Base-by-base conservation (phyloP, 2,888 invertebrate species). In the Tiliacea citrago region DNA sequence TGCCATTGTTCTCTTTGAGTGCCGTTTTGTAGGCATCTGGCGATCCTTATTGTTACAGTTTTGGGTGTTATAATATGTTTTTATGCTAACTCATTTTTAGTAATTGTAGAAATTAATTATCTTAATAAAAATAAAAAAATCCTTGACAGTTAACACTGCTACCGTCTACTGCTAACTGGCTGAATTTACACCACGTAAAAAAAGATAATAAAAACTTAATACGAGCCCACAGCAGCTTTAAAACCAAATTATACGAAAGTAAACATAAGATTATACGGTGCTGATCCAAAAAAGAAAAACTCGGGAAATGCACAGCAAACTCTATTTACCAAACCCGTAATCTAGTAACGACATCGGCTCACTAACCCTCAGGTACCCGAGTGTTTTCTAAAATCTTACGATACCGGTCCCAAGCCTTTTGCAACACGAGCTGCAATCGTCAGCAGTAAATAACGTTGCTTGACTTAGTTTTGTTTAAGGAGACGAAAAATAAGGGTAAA, bases 1-100 rank as follows among this genome's bases (percentile, higher is more conserved):
- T 92, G 90, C 89, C 88, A 91, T 93, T 94, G 93, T 94, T 93
- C 90, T 86, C 86, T 91, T 88, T 89, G 91, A 91, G 90, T 84
- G 89, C 86, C 90, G 89, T 90, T 93, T 93, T 93, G 91, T 92
- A 90, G 90, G 91, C 81, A 83, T 82, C 82, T 88, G 85, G 88
- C 85, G 87, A 84, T 83, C 87, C 85, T 87, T 90, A 88, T 90
- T 83, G 77, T 83, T 68, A 83, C 77, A 75, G 73, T 84, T 76
- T 75, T 68, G 35, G 53, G 60, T 76, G 73, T 60, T 73, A 71
- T 76, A 74, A 66, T 76, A 72, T 70, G 67, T 69, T 79, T 73
- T 79, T 70, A n/a, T 79, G 85, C 67, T 75, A 58, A 79, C 53
- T 85, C 73, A 85, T 83, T 73, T 73, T 69, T 69, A 39, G 49